Base-by-base conservation (phyloP, 2,888 invertebrate species). In the Tiliacea aurago region DNA sequence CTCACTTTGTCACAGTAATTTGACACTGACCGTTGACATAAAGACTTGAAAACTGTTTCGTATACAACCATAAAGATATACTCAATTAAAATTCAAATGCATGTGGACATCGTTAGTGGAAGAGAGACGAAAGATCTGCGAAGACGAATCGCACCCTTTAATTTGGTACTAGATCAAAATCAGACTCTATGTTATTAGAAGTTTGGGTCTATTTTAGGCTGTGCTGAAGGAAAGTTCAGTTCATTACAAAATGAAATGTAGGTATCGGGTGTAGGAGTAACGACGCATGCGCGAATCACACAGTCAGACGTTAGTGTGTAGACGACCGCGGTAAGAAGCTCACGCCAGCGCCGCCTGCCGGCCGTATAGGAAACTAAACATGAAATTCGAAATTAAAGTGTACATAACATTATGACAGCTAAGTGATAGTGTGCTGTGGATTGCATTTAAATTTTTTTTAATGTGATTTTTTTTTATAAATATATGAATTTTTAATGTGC, bases 171-270 rank as follows among this genome's bases (percentile, higher is more conserved):
- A 11, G 75, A 63, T 7, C 53, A 43, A 91, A 87, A 84, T 51
- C 73, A 28, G 41, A 76, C 88, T 76, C 72, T 90, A 85, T 43
- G 0, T 0, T 0, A 1, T 13, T 41, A 13, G 4, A 2, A 9
- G 41, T 62, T 87, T 89, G 83, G 81, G 86, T 77, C 28, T 61
- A 84, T 74, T 88, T 81, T 87, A 51, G 73, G 67, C 69, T 76
- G 76, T 43, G 55, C 51, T 55, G 33, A 62, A 41, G 68, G 70
- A 76, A 78, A 82, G 86, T 91, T 91, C 90, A 91, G 92, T 94
- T 92, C 92, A 93, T 94, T 94, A 92, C 92, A 92, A 92, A 92
- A 92, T 92, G 91, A 93, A 94, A 94, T 93, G 92, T 92, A 88
- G 88, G 90, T 89, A 84, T 84, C 76, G 86, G 86, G 64, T 76